Base-by-base conservation (phyloP, 2,113 vertebrate genomes). In the Hippocampus mohnikei region DNA sequence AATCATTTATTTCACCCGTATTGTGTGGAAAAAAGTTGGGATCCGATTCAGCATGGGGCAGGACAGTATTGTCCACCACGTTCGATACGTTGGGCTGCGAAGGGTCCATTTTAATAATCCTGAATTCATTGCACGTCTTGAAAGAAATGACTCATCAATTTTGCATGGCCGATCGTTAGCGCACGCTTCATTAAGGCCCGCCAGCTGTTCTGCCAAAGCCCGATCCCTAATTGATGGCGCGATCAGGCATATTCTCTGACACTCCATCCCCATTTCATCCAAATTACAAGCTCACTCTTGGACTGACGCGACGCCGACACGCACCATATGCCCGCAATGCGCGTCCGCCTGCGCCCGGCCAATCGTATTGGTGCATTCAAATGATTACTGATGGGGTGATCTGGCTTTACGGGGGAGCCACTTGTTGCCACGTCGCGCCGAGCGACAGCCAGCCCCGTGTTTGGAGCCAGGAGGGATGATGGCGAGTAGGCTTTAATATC, bases 401-500 rank as follows among this genome's bases (percentile, higher is more conserved):
- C 33, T 11, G 8, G 52, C 52, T 53, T n/a, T n/a, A n/a, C 80
- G 82, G 79, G 84, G 83, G 85, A 81, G 67, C 58, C 5, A 73
- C 80, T 74, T 62, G 78, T 75, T 70, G 79, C 75, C 66, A 46
- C 13, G 2, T 52, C 66, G 72, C 68, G 53, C 75, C 74, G 20
- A 64, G 80, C 79, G 79, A 85, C 84, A 87, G 87, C 67, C 83
- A 88, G 77, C 74, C 83, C 78, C 77, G 75, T 87, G 85, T 89
- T 89, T 82, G 84, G 71, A 88, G 83, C 85, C 90, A 90, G 87
- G 84, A 84, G 87, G 88, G 86, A 91, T 91, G 90, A 88, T 90
- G 85, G 87, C 84, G 87, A 88, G 84, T 78, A 84, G 86, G 87
- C 80, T 88, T 86, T 91, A 91, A 91, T 91, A 90, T 92, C 90